Percentiles rank a stretch among this genome's conserved stretches.
Conservation (phyloP, 2,797 vertebrate species). For the Geotria australis region DNA sequence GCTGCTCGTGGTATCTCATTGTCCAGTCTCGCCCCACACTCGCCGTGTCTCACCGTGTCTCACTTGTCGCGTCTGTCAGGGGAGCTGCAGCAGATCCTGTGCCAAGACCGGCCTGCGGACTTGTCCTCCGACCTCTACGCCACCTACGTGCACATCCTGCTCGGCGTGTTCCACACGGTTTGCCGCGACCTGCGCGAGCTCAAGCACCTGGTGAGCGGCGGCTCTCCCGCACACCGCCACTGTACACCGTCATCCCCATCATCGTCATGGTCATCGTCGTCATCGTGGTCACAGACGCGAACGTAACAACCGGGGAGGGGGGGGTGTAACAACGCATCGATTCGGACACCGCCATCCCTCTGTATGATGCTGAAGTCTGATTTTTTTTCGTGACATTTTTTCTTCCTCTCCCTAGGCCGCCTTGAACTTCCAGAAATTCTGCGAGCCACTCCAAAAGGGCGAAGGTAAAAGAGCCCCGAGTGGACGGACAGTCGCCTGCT, state of each 20-base stretch:
- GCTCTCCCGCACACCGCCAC: not conserved
- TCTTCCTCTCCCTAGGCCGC: conserved; percentile 26
- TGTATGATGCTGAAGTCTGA: too few relatives aligned
- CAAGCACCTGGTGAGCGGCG: conserved; percentile 48
- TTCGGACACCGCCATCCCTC: too few relatives aligned
- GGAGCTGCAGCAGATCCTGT: conserved; percentile 60
- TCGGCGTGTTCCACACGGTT: conserved; percentile 77
- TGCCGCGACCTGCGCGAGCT: conserved; percentile 81
- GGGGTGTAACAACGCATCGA: too few relatives aligned
- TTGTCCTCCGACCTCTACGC: conserved; percentile 62
- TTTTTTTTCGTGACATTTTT: not conserved
- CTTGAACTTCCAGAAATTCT: conserved; percentile 77
- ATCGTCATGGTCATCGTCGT: not conserved
- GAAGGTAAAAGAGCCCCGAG: conserved; percentile 27
- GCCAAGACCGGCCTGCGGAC: conserved; percentile 32
- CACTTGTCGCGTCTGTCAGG: conserved; percentile 10
- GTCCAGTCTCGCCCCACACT: too few relatives aligned
- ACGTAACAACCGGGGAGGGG: not conserved
- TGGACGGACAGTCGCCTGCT: too few relatives aligned
- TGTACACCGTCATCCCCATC: not conserved
- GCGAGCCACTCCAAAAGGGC: conserved; percentile 52
- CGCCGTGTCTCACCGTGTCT: not conserved
- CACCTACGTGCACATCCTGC: conserved; percentile 71
- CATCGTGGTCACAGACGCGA: not conserved
- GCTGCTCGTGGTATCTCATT: not conserved